Evolutionary conservation across 2,797 vertebrate species (phyloP), one percentile per base, ranked within the genome.

Genomic region (Heteromormyrus szaboi): DNA sequence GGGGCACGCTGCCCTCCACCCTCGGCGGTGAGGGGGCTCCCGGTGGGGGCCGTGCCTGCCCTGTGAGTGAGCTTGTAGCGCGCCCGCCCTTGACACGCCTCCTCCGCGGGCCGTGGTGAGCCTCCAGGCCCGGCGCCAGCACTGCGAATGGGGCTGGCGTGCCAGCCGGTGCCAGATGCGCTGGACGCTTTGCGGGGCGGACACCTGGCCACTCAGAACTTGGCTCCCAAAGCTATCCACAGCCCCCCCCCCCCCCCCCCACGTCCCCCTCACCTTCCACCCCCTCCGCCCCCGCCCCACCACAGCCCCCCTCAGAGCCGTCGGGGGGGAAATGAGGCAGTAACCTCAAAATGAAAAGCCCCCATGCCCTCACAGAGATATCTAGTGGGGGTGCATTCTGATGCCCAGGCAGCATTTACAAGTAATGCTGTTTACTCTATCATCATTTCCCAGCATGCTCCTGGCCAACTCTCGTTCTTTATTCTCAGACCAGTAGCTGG

Each of bases 1-100:
- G 92, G 91, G 91, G 92, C 92, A 93, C 92, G 91, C 92, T 91
- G 91, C 91, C 92, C 93, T 93, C 91, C 91, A 92, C 91, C 91
- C 92, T 90, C 89, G 89, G 91, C 90, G 91, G 89, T 88, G 90
- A 33, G 90, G 90, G 91, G 88, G 90, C 90, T 92, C 92, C 92
- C 91, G 51, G 89, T 90, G 90, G 91, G 90, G 91, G 88, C 90
- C 86, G 83, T 84, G 89, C 91, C 79, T 93, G 92, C 92, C 93
- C 93, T 92, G 93, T 93, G 92, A 93, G 92, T 91, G 92, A 93
- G 92, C 93, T 92, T 93, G 92, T 93, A 92, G 92, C 87, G 72
- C 87, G 89, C 89, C 91, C 93, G 92, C 92, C 93, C 92, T 93
- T 93, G 92, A 93, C 92, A 93, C 91, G 89, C 90, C 89, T 93